Base-by-base conservation (phyloP, 2,888 invertebrate species). In the Mesorhabditis belari region DNA sequence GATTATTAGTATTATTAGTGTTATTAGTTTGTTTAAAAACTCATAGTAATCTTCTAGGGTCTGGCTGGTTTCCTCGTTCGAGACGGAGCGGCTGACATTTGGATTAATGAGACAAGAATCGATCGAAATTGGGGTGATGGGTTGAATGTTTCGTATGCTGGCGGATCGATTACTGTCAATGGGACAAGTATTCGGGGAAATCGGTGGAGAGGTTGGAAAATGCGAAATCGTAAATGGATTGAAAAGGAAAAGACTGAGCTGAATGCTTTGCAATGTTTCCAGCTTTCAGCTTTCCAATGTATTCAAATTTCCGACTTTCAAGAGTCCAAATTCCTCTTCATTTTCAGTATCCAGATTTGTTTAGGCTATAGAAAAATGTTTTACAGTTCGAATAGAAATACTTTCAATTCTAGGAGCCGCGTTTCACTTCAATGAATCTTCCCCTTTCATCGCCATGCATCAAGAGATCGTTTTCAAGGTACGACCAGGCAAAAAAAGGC, bases 91-190 rank as follows among this genome's bases (percentile, higher is more conserved):
- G 92, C 92, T 1, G 93, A 95, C 81, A 87, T 98, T 0, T 93
- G 95, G 81, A 86, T 98, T 3, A 94, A 95, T 23, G 88, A 89
- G 74, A 91, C 92, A 4, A 44, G 88, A 75, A 88, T 98, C 70
- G 89, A 89, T 21, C 89, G 90, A 73, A 98, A 98, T 81, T 87
- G 88, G 79, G 93, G 92, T 1, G 92, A 92, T 77, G 98, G 96
- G 0, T 86, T 98, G 9, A 98, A 98, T 81, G 88, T 98, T 12
- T 93, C 94, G 0, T 91, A 91, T 64, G 89, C 90, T 3, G 96
- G 98, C 0, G 98, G 98, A 0, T 89, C 89, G 74, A 86, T 92
- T 66, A 93, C 96, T 78, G 86, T 98, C 64, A 94, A 95, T 12
- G 86, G 88, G 72, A 89, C 91, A 52, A 88, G 87, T 26, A 84